Percentiles rank a stretch among this genome's conserved stretches.
These are phyloP conservation scores for Dinoponera quadriceps DNA, from an alignment of 1,140 invertebrate species.

Conservation along the genomic window DNA sequence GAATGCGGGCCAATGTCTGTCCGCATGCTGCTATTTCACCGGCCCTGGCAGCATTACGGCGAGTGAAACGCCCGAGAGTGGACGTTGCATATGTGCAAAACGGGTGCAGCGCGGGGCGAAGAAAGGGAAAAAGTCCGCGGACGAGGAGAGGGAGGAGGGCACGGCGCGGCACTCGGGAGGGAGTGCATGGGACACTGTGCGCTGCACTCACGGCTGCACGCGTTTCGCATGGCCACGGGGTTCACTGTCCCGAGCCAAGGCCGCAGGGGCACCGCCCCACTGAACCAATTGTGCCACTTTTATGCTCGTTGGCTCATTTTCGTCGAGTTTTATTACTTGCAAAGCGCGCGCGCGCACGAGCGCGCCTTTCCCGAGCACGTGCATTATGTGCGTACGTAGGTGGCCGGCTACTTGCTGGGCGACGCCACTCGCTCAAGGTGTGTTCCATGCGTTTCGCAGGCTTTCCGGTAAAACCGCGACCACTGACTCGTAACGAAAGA, in stretches of 20 bases:
- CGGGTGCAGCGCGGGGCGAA: conserved; percentile 54
- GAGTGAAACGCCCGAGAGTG: conserved; percentile 57
- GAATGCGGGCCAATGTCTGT: background rate
- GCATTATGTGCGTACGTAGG: conserved; percentile 44
- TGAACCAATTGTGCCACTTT: conserved; percentile 85
- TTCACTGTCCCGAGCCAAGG: conserved; percentile 84
- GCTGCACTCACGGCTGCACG: conserved; percentile 54
- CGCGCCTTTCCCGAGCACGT: conserved; percentile 8
- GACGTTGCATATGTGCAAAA: conserved; percentile 69
- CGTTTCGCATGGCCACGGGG: conserved; percentile 72
- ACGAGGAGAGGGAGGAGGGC: background rate
- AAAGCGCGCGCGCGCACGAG: conserved; percentile 27
- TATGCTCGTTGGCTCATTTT: conserved; percentile 77
- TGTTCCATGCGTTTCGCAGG: background rate
- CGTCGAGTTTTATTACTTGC: conserved; percentile 74
- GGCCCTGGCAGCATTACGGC: conserved; percentile 51
- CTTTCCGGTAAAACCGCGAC: conserved; percentile 20
- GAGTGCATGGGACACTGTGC: conserved; percentile 73
- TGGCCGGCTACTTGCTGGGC: background rate
- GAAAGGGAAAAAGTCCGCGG: conserved; percentile 31
- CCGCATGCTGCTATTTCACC: conserved; percentile 32
- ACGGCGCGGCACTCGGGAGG: background rate
- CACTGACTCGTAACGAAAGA: background rate
- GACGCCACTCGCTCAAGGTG: conserved; percentile 37
- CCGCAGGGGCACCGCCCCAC: conserved; percentile 84